Evolutionary conservation across 1,140 invertebrate species (phyloP), one percentile per base, ranked within the genome.

Genomic region (Psilanteris sp.): DNA sequence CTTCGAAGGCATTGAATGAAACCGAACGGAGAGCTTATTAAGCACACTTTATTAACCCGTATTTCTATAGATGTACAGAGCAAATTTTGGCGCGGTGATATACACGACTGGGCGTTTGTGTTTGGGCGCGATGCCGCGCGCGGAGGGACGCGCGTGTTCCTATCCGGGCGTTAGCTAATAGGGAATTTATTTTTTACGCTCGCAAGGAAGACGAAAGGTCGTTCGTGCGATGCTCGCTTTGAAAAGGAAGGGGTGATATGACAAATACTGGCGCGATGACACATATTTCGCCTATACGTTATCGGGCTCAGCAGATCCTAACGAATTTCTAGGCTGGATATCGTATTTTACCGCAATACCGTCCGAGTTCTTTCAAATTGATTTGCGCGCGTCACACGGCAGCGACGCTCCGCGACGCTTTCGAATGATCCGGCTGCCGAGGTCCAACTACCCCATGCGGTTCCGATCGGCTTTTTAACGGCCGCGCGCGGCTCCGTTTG

Each of bases 141-240:
- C 6, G 9, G 14, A 32, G 0, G 3, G 11, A 57, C 24, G 15
- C 32, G 39, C 46, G 61, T n/a, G n/a, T 74, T 54, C 37, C 36
- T 34, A 54, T 67, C 52, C 18, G 46, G 46, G 41, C 62, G 29
- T 68, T 48, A 80, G 82, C 77, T 81, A 44, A 83, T 85, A 86
- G 81, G 81, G 66, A 83, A 81, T 85, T 87, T 88, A 88, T 88
- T 88, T 88, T 88, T 88, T 87, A 87, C 83, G 85, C 77, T 74
- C 52, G 64, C 41, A 72, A 83, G 55, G 36, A 16, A 52, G 39
- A 27, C 41, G 24, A 71, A 74, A 46, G 18, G 41, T 31, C 34
- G 57, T 43, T 41, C 27, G n/a, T n/a, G 46, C 37, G 46, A 59
- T 37, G 52, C 24, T 57, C 41, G 62, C 57, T 61, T 76, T 41